Evolutionary conservation across 2,113 vertebrate genomes (phyloP), one percentile per base, ranked within the genome.

Genomic region (Eclectus roratus): DNA sequence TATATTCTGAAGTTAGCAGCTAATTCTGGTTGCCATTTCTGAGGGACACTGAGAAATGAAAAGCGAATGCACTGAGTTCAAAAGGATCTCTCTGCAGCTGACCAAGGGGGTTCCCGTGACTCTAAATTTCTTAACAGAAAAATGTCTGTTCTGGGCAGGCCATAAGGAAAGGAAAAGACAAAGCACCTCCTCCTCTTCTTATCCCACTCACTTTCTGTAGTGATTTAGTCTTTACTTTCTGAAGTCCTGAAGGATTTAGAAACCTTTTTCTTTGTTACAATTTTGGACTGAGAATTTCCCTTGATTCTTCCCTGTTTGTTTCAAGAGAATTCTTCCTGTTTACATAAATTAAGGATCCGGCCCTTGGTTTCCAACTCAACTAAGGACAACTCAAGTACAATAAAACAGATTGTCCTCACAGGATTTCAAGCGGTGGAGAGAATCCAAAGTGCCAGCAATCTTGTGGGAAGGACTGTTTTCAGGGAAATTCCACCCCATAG

Each of bases 401-500:
- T 69, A 88, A 88, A 86, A 86, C 56, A 76, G 90, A 93, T 88
- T 91, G 94, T 95, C 80, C 81, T 96, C 13, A 0, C 52, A 94
- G 90, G 69, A 81, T 86, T 96, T 93, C 1, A 68, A 95, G 61
- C 65, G 61, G 79, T 3, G 3, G 17, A 49, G 65, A 92, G 80
- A 93, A 88, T 47, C 49, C 76, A 53, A 85, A 88, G 72, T 87
- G 73, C 83, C 90, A 95, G 85, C 81, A 96, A 89, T 78, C 61
- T 90, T 94, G 83, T 93, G 88, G 92, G 77, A 96, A 96, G 44
- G 61, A 71, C 69, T 79, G 77, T 91, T 96, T 95, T 47, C 80
- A 95, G 58, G 85, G 94, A 93, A 96, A 97, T 97, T 94, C 90
- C 93, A 92, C 9, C 37, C 61, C 64, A 33, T 58, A 80, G 58